These are phyloP conservation scores for Acanthopleura granulata DNA, from an alignment of 2,888 invertebrate genomes.

Conservation along the genomic window DNA sequence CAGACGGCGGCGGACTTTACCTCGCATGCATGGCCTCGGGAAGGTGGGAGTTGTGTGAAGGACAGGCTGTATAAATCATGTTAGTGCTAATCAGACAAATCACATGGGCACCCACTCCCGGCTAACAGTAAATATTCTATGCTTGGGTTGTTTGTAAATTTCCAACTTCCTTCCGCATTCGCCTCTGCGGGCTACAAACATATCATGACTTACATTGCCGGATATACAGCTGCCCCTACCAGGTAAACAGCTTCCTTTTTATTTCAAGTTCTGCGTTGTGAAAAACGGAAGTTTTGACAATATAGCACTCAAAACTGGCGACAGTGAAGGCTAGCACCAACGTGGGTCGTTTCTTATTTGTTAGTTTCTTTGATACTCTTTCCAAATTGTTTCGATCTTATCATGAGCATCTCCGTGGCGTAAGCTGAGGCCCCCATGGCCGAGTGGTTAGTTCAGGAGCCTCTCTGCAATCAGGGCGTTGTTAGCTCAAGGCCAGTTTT, in stretches of 20 bases:
- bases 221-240: background rate
- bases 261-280: background rate
- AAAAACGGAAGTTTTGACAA: too few species aligned
- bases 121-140: background rate
- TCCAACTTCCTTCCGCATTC: background rate
- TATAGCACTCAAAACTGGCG: too few species aligned
- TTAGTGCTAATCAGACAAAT: background rate
- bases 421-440: too few species aligned
- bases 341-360: too few species aligned
- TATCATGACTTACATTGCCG: background rate
- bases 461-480: too few species aligned
- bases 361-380: too few species aligned
- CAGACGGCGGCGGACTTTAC: background rate
- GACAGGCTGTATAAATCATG: background rate
- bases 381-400: too few species aligned
- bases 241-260: background rate
- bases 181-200: background rate
- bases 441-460: too few species aligned
- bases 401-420: too few species aligned
- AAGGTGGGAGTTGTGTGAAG: background rate
- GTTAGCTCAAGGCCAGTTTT: too few species aligned
- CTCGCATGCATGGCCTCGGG: background rate
- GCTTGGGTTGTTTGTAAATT: conserved; percentile 4
- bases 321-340: too few species aligned
- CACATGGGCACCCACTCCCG: background rate